Base-by-base conservation (phyloP, 2,797 vertebrate genomes). In the Phrynocephalus forsythii region DNA sequence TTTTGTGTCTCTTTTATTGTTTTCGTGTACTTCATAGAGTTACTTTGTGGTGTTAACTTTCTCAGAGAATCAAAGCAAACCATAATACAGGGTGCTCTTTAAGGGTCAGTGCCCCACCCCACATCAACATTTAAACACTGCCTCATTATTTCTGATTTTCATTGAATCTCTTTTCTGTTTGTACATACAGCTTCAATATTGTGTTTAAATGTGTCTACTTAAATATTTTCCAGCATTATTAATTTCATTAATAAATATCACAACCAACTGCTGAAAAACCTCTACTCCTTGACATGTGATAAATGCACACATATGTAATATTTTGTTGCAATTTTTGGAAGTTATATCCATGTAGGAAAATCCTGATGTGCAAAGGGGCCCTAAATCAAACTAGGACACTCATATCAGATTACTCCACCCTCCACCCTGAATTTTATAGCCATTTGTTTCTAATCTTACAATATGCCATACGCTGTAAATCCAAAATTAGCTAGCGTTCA, bases 401-500 rank as follows among this genome's bases (percentile, higher is more conserved):
- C 9, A 30, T 87, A 84, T 89, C 44, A 81, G 71, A 87, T 81
- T 77, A 68, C 79, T 5, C 33, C n/a, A 10, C 68, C 83, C 30
- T 2, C 48, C 48, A n/a, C 68, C 82, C 76, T 71, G 63, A 78
- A 81, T 71, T 90, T 79, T 90, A 71, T 50, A 71, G 82, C 63
- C 83, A 85, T 84, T 52, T 90, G 83, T 90, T 90, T 85, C 66
- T 87, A 82, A 87, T 82, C 79, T 85, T 68, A 82, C 18, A 63
- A 82, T 79, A 87, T 84, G 72, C 85, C 87, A 90, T 79, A 90
- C 80, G 83, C 87, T 93, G 82, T 93, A 94, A 94, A 91, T 88
- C 89, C 88, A 93, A 94, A 95, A 93, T 91, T 94, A 95, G 90
- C 89, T 91, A 76, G 86, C 84, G 30, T 94, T 93, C 91, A 92